These are phyloP conservation scores for Malurus elegans DNA, from an alignment of 2,113 vertebrate genomes.

Conservation along the genomic window DNA sequence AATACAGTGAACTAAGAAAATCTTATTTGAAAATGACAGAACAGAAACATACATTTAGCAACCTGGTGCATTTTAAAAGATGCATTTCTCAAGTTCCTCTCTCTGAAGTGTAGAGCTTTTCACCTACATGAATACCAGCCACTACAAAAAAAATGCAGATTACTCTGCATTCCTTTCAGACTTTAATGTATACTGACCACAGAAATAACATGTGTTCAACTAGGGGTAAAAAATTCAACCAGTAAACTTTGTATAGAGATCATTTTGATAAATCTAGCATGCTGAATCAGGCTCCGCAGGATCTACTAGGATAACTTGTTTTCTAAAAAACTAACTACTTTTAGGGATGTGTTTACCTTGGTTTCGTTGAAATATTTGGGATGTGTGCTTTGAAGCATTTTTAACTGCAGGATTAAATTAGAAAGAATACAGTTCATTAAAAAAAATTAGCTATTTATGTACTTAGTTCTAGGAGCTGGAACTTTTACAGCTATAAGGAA, in stretches of 20 bases:
- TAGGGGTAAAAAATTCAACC: background rate
- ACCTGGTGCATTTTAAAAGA: background rate
- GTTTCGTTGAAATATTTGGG: background rate
- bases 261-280: background rate
- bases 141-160: background rate
- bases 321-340: background rate
- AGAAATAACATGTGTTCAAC: accelerated
- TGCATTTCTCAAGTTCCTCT: background rate
- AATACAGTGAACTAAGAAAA: background rate
- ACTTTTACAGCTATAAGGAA: background rate
- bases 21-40: background rate
- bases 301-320: background rate
- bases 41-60: background rate
- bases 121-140: background rate
- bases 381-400: background rate
- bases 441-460: background rate
- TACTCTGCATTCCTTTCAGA: background rate
- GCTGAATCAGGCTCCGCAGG: background rate
- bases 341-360: background rate
- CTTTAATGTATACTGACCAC: background rate
- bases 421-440: background rate
- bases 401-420: background rate
- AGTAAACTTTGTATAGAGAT: background rate
- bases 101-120: background rate
- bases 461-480: background rate